A percentile compares a stretch with the other conserved stretches of the same genome.
phyloP scores from a whole-genome alignment of 1,140 invertebrate species.

The Musca vetustissima region DNA sequence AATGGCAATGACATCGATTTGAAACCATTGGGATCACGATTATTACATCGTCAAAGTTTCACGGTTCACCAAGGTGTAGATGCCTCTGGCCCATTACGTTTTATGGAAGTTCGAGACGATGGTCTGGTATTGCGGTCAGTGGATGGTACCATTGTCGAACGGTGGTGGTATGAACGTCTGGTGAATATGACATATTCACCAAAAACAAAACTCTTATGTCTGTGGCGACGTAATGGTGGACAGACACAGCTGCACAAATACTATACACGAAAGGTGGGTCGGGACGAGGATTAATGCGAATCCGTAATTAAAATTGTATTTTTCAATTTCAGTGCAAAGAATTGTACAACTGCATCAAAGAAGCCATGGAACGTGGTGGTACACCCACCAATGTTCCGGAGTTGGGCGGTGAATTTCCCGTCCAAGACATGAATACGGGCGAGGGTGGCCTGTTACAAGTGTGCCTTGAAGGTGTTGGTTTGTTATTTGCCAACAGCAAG shows the following conservation, averaged over 20 bases:
- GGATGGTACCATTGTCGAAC: conserved; percentile 84
- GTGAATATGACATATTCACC: conserved; percentile 99
- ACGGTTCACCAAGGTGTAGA: conserved; percentile 94
- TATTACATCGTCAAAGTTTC: conserved; percentile 96
- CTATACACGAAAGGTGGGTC: conserved; percentile 93
- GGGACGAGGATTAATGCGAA: background rate
- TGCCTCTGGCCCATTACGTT: conserved; percentile 87
- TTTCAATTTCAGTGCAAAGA: conserved; percentile 84
- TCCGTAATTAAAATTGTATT: background rate
- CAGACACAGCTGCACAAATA: conserved; percentile 94
- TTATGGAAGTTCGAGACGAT: conserved; percentile 98
- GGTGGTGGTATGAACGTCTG: conserved; percentile 98
- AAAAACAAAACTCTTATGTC: conserved; percentile 94
- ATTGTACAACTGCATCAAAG: conserved; percentile 97
- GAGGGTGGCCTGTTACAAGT: conserved; percentile 97
- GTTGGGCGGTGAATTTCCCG: conserved; percentile 97
- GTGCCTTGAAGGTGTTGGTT: conserved; percentile 97
- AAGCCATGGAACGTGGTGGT: conserved; percentile 96
- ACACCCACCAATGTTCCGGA: conserved; percentile 77
- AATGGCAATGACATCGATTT: conserved; percentile 96
- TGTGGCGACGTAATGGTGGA: conserved; percentile 89
- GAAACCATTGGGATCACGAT: conserved; percentile 86
- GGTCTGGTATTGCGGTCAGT: conserved; percentile 91
- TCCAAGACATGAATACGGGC: conserved; percentile 94
- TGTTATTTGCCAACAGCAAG: conserved; percentile 99